Percentiles rank a stretch among this genome's conserved stretches.
phyloP scores from a whole-genome alignment of 2,113 vertebrate genomes.

The Elanoides forficatus region DNA sequence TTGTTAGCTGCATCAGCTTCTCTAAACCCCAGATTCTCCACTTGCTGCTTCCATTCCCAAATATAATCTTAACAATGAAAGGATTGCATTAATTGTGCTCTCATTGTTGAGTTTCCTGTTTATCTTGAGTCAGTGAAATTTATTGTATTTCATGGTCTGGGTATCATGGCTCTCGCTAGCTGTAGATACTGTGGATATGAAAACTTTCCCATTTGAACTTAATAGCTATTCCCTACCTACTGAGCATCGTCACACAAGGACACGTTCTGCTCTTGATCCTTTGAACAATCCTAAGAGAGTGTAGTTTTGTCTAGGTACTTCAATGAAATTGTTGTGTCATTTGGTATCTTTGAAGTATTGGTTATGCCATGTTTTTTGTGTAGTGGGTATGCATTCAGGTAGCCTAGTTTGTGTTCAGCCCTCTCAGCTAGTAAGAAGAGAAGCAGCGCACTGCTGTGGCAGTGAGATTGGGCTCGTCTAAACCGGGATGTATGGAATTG shows the following conservation, averaged over 20 bases:
- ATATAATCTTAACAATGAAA: conserved; percentile 61
- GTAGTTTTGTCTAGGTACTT: background rate
- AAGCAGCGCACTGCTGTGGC: background rate
- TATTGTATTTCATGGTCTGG: conserved; percentile 65
- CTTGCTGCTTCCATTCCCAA: conserved; percentile 70
- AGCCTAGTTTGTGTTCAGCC: background rate
- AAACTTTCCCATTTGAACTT: background rate
- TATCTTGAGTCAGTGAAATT: conserved; percentile 13
- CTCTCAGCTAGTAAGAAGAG: background rate
- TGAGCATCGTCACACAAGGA: background rate
- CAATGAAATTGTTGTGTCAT: background rate
- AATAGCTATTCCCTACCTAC: background rate
- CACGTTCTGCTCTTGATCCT: background rate
- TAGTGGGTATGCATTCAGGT: background rate
- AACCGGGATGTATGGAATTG: background rate
- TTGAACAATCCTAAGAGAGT: background rate
- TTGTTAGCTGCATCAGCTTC: conserved; percentile 19
- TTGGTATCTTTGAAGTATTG: background rate
- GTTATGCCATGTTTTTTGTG: background rate
- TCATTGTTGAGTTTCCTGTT: conserved; percentile 48
- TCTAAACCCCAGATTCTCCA: conserved; percentile 77
- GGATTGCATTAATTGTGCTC: conserved; percentile 51
- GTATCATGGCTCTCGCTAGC: conserved; percentile 80
- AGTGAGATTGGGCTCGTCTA: background rate
- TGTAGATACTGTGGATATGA: background rate